Percentiles rank a stretch among this genome's conserved stretches.
These are phyloP conservation scores for Hermetia illucens DNA, from an alignment of 1,140 invertebrate genomes.

Conservation along the genomic window DNA sequence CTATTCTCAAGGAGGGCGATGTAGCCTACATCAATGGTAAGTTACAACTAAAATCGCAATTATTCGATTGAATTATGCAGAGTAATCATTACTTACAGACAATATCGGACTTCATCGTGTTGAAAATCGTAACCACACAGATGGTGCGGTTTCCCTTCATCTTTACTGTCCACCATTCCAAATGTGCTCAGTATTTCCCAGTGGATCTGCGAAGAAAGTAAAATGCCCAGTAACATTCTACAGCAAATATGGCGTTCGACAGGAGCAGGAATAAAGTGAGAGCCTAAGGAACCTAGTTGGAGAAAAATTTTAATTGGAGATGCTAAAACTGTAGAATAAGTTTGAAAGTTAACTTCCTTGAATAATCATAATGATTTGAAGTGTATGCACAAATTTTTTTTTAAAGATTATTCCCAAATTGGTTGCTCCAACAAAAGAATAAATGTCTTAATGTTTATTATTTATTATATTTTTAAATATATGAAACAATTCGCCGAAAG, in stretches of 20 bases:
- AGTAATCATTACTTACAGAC: constrained; percentile 42
- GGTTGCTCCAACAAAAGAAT: too few species aligned
- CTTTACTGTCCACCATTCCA: constrained; percentile 92
- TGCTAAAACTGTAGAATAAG: too few species aligned
- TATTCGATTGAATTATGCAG: neutral
- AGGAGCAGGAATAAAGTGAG: too few species aligned
- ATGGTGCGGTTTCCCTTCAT: constrained; percentile 83
- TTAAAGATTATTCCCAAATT: too few species aligned
- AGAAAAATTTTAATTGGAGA: too few species aligned
- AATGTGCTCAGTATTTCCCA: constrained; percentile 80
- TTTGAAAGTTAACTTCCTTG: too few species aligned
- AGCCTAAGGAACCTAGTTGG: too few species aligned
- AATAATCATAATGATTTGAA: too few species aligned
- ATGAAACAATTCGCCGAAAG: too few species aligned
- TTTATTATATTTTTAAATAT: too few species aligned
- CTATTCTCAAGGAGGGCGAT: constrained; percentile 50
- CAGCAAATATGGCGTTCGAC: constrained; percentile 26
- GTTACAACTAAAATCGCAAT: constrained; percentile 10
- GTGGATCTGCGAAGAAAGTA: constrained; percentile 66
- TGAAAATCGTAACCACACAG: constrained; percentile 82
- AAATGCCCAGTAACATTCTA: constrained; percentile 60
- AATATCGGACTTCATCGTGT: constrained; percentile 88
- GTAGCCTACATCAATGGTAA: constrained; percentile 95
- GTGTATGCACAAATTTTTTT: too few species aligned
- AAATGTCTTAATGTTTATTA: too few species aligned